These are phyloP conservation scores for Chloromyia formosa DNA, from an alignment of 2,888 invertebrate genomes.

Conservation along the genomic window DNA sequence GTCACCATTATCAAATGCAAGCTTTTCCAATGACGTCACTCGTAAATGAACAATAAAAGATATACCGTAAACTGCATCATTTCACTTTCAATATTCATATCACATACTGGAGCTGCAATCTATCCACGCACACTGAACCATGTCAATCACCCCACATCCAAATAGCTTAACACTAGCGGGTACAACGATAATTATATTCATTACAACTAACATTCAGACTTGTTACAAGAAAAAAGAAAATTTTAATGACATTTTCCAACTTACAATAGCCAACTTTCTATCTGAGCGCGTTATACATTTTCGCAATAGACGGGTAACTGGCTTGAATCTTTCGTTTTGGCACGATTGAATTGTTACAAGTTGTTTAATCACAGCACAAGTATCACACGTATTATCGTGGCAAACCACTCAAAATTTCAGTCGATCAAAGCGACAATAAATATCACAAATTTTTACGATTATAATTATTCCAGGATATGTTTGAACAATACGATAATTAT, in stretches of 20 bases:
- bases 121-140: conserved; percentile 3
- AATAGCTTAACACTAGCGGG: not conserved
- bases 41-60: not conserved
- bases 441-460: not conserved
- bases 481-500: too few relatives aligned
- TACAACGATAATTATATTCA: not conserved
- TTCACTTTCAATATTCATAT: conserved; percentile 35
- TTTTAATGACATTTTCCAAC: conserved; percentile 11
- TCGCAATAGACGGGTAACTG: conserved; percentile 18
- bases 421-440: too few relatives aligned
- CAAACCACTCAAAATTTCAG: too few relatives aligned
- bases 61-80: conserved; percentile 39
- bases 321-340: conserved; percentile 38
- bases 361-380: conserved; percentile 3
- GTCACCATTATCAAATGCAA: too few relatives aligned
- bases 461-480: conserved; percentile 1
- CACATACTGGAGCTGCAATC: conserved; percentile 32
- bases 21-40: conserved; percentile 22
- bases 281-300: conserved; percentile 9
- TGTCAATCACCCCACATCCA: conserved; percentile 15
- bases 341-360: not conserved
- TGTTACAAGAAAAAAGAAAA: not conserved
- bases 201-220: not conserved
- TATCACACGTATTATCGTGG: conserved; percentile 1
- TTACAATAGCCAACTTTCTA: conserved; percentile 37